Evolutionary conservation across 2,888 invertebrate genomes (phyloP).

Genomic region (Linnaemya tessellans): DNA sequence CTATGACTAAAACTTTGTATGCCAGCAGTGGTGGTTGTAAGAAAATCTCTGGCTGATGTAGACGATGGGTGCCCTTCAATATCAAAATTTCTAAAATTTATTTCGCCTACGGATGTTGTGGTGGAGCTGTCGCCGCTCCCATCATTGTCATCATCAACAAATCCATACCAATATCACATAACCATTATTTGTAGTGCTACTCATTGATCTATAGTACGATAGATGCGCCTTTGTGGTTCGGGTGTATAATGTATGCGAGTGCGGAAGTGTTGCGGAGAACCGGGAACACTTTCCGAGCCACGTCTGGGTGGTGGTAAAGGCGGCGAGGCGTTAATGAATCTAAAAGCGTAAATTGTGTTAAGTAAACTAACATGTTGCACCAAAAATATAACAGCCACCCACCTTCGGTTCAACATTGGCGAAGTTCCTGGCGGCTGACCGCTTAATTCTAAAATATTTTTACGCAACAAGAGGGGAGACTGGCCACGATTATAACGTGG

Average conservation of each 20-base stretch:
- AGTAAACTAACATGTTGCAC: neutral
- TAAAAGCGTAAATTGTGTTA: constrained; percentile 66
- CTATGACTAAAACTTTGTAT: constrained; percentile 63
- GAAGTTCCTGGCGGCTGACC: constrained; percentile 83
- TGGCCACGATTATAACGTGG: constrained; percentile 84
- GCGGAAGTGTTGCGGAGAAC: constrained; percentile 87
- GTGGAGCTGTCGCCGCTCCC: constrained; percentile 32
- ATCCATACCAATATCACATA: constrained; percentile 84
- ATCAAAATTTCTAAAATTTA: constrained; percentile 39
- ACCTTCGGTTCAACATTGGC: constrained; percentile 85
- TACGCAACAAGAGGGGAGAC: constrained; percentile 85
- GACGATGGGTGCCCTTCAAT: constrained; percentile 44
- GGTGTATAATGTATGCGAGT: constrained; percentile 86
- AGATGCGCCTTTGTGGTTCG: constrained; percentile 85
- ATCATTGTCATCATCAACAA: constrained; percentile 77
- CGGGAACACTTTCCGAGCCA: constrained; percentile 88
- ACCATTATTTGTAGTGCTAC: constrained; percentile 83
- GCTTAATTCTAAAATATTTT: constrained; percentile 85
- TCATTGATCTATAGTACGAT: constrained; percentile 84
- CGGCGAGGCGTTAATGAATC: constrained; percentile 84
- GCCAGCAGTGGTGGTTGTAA: constrained; percentile 43
- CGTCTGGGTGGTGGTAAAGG: constrained; percentile 84
- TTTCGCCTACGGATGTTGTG: neutral
- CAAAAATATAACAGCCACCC: constrained; percentile 68
- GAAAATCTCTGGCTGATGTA: constrained; percentile 51